These are phyloP conservation scores for Uropsilus gracilis DNA, from an alignment of 2,113 vertebrate species.

Conservation along the genomic window DNA sequence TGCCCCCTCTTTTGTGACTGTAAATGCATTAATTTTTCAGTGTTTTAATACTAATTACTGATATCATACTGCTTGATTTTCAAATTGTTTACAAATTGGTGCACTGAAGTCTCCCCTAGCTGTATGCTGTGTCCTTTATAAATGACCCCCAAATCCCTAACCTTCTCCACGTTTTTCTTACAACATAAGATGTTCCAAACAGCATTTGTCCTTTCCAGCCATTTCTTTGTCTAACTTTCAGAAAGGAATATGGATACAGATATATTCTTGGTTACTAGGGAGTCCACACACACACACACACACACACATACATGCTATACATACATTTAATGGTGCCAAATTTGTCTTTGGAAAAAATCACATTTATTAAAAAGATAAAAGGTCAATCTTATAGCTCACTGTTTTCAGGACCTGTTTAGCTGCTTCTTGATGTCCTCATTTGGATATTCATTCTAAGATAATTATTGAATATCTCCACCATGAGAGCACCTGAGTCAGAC, in stretches of 20 bases:
- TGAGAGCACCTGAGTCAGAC: neutral
- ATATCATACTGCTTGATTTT: conserved; percentile 16
- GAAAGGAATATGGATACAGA: neutral
- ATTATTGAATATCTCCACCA: neutral
- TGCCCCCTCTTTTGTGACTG: neutral
- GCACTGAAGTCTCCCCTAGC: neutral
- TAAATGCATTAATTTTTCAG: conserved; percentile 10
- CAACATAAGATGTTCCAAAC: neutral
- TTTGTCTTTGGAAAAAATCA: neutral
- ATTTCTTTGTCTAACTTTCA: neutral
- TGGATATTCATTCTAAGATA: neutral
- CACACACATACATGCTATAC: neutral
- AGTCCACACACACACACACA: neutral
- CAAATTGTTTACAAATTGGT: neutral
- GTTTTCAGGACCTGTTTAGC: neutral
- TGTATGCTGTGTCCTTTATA: neutral
- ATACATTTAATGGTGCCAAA: neutral
- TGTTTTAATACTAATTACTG: conserved; percentile 26
- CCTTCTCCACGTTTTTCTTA: neutral
- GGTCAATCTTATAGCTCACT: neutral
- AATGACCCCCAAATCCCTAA: neutral
- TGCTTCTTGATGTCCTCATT: neutral
- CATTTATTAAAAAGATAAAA: neutral
- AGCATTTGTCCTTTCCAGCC: neutral
- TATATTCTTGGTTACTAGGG: neutral